Percentiles rank a stretch among this genome's conserved stretches.
Evolutionary conservation across 2,113 vertebrate genomes (phyloP).

Genomic region (Alouatta palliata): DNA sequence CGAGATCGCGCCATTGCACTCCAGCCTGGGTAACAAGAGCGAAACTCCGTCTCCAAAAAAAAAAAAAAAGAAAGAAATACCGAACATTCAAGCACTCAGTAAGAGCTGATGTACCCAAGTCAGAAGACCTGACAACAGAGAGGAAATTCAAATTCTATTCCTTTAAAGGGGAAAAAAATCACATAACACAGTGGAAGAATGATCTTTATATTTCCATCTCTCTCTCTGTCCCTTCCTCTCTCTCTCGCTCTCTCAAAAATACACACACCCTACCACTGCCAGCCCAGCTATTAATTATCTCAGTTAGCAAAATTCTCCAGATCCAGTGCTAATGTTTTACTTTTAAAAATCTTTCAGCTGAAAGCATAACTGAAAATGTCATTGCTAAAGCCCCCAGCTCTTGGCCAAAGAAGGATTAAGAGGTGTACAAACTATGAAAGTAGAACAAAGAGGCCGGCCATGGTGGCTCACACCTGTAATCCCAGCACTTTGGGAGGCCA

Average conservation of each 20-base stretch:
- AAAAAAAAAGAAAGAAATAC: too few relatives aligned
- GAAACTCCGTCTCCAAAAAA: too few relatives aligned
- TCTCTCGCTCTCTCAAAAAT: too few relatives aligned
- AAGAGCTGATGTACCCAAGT: background rate
- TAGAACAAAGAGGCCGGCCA: background rate
- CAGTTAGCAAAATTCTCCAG: background rate
- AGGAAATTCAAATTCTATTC: background rate
- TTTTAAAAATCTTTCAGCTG: background rate
- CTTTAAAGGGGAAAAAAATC: accelerated
- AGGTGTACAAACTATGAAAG: background rate
- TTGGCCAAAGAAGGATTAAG: background rate
- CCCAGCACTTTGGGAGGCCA: too few relatives aligned
- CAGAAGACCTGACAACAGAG: background rate
- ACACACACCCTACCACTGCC: background rate
- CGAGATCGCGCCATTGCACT: too few relatives aligned
- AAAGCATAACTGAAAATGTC: background rate
- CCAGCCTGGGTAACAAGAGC: too few relatives aligned
- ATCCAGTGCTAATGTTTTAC: background rate
- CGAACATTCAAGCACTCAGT: accelerated
- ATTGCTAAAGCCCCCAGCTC: background rate
- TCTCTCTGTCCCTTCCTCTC: background rate
- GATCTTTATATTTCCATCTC: background rate
- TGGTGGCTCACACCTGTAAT: too few relatives aligned
- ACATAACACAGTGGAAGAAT: background rate
- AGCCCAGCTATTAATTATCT: background rate